Evolutionary conservation across 2,113 vertebrate species (phyloP).

Genomic region (Chlamydotis undulata): DNA sequence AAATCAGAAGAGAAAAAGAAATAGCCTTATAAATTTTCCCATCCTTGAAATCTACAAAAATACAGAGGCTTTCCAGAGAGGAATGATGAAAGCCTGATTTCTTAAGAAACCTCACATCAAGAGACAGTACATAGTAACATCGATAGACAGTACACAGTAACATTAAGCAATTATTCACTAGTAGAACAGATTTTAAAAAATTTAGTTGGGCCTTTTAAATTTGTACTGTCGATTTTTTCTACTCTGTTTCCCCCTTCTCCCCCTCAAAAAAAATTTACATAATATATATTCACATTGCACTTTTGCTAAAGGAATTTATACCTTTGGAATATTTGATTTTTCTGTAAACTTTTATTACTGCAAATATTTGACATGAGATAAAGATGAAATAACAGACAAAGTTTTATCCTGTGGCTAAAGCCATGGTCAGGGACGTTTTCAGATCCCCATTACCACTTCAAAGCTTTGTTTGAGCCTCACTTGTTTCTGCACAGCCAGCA

Average conservation of each 20-base stretch:
- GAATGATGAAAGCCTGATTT: background rate
- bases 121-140: background rate
- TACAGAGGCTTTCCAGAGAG: background rate
- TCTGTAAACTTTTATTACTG: background rate
- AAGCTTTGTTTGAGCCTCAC: background rate
- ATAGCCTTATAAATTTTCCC: background rate
- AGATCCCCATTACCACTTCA: background rate
- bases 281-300: background rate
- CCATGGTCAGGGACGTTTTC: background rate
- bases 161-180: background rate
- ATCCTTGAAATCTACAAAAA: background rate
- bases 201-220: background rate
- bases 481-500: background rate
- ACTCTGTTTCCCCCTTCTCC: background rate
- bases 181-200: background rate
- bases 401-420: background rate
- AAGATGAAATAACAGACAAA: background rate
- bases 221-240: background rate
- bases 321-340: background rate
- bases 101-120: background rate
- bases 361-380: background rate
- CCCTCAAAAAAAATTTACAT: background rate
- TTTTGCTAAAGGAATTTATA: background rate
- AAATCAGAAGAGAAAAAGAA: background rate
- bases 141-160: background rate